phyloP scores from a whole-genome alignment of 2,113 vertebrate species.

The Crotalus viridis region DNA sequence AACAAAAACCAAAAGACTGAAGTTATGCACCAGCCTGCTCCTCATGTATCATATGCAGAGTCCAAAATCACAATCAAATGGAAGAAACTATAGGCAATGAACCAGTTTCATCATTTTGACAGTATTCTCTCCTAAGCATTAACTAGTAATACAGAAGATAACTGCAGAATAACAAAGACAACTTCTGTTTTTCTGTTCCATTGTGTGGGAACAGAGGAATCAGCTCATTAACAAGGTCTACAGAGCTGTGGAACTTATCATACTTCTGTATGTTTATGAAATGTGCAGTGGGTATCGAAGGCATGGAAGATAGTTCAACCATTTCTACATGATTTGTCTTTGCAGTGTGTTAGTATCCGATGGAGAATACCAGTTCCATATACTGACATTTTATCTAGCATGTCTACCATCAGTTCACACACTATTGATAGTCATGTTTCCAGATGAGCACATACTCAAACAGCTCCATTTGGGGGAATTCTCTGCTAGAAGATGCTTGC shows the following conservation, averaged over 20 bases:
- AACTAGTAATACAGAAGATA: background rate
- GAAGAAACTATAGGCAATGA: background rate
- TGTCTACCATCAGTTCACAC: background rate
- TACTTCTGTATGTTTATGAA: background rate
- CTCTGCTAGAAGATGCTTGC: too few relatives aligned
- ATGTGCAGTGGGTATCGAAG: background rate
- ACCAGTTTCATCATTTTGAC: background rate
- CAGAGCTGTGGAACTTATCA: background rate
- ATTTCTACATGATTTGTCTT: background rate
- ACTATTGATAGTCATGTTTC: background rate
- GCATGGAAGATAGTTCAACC: background rate
- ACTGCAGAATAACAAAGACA: background rate
- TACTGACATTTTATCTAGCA: background rate
- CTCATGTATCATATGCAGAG: background rate
- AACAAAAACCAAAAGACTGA: background rate
- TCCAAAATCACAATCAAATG: background rate
- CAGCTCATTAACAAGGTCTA: background rate
- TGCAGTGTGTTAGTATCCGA: background rate
- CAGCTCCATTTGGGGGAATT: too few relatives aligned
- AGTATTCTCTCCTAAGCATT: background rate
- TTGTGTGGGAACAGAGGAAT: background rate
- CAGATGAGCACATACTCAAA: background rate
- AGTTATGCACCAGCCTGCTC: background rate
- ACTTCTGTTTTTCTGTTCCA: background rate
- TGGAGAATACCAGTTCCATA: background rate